Conservation (phyloP, 2,797 vertebrate genomes). For the Pipistrellus pipistrellus region DNA sequence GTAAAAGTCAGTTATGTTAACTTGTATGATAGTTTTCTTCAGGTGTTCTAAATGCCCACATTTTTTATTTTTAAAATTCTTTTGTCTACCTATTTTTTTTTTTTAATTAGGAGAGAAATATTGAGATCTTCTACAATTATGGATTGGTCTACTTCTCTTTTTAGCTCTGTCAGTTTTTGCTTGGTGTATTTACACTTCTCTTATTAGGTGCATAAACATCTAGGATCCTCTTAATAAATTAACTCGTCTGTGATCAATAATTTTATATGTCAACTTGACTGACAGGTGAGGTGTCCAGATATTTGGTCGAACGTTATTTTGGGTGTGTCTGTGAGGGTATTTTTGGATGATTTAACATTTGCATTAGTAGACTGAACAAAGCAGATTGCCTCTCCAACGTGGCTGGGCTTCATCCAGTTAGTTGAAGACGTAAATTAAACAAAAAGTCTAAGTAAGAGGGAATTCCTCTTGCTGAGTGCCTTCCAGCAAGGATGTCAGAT, state of each 20-base stretch:
- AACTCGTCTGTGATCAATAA: not conserved
- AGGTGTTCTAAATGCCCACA: not conserved
- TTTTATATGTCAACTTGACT: constrained; percentile 5
- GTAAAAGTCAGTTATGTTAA: not conserved
- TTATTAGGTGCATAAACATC: not conserved
- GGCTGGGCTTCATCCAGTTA: not conserved
- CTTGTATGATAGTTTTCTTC: not conserved
- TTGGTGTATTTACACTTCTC: not conserved
- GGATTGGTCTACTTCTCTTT: constrained; percentile 12
- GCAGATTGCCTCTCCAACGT: not conserved
- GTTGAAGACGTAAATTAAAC: not conserved
- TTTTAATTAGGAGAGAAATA: not conserved
- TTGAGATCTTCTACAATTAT: not conserved
- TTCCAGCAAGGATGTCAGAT: not conserved
- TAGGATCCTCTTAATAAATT: not conserved
- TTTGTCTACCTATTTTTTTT: not conserved
- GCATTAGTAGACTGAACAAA: not conserved
- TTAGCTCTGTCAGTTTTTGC: not conserved
- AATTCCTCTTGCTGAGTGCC: not conserved
- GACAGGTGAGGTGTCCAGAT: not conserved
- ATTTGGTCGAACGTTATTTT: not conserved
- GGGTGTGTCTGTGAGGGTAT: not conserved
- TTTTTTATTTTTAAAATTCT: not conserved
- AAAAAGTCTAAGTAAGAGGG: not conserved
- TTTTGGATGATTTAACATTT: constrained; percentile 37